Conservation (phyloP, 2,888 invertebrate genomes). For the Leucozona laternaria region DNA sequence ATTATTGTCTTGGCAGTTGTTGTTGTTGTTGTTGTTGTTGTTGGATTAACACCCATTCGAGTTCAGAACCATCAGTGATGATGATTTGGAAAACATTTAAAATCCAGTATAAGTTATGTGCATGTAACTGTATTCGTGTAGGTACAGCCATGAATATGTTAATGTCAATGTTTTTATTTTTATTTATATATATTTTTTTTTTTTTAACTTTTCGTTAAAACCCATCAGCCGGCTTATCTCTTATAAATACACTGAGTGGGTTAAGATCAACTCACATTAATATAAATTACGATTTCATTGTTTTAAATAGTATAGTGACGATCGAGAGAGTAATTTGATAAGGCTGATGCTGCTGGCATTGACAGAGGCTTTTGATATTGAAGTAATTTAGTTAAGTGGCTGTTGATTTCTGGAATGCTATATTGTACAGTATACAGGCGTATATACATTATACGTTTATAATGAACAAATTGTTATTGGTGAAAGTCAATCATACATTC, state of each 20-base stretch:
- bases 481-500: neutral
- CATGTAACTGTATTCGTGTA: constrained; percentile 26
- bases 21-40: too few relatives aligned
- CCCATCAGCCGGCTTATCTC: constrained; percentile 41
- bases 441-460: too few relatives aligned
- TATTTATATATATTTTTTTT: neutral
- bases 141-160: constrained; percentile 17
- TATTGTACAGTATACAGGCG: neutral
- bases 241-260: constrained; percentile 14
- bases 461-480: too few relatives aligned
- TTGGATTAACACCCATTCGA: constrained; percentile 32
- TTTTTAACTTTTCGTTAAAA: constrained; percentile 6
- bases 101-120: constrained; percentile 44
- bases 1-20: constrained; percentile 35
- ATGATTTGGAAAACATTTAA: constrained; percentile 27
- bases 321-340: constrained; percentile 42
- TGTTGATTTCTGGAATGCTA: constrained; percentile 15
- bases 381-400: constrained; percentile 32
- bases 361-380: constrained; percentile 16
- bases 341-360: constrained; percentile 8
- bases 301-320: constrained; percentile 12
- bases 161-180: constrained; percentile 25
- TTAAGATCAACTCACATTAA: constrained; percentile 44
- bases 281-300: constrained; percentile 39
- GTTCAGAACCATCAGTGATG: neutral